Percentiles rank a stretch among this genome's conserved stretches.
These are phyloP conservation scores for Leuciscus waleckii DNA, from an alignment of 2,797 vertebrate species.

Conservation along the genomic window DNA sequence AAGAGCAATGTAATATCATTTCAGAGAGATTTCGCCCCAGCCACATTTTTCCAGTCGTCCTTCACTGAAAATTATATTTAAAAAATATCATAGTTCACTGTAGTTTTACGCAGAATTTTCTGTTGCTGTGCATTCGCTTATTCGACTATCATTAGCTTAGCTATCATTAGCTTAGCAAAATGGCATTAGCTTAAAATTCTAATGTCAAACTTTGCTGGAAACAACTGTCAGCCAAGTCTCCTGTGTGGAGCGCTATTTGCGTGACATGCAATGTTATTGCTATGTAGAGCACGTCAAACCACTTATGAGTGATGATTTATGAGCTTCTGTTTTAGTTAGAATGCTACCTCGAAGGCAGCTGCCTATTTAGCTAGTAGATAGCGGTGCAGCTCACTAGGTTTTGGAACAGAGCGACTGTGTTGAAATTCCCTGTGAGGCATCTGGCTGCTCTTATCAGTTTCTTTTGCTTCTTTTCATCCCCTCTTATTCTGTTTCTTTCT, in stretches of 20 bases:
- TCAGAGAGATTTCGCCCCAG: neutral
- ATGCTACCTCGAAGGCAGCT: slow-evolving; percentile 1
- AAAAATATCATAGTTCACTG: neutral
- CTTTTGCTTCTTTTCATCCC: neutral
- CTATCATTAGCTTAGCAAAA: too few relatives aligned
- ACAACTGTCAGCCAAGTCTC: neutral
- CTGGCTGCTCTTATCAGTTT: slow-evolving; percentile 18
- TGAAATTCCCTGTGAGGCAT: slow-evolving; percentile 29
- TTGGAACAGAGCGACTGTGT: neutral
- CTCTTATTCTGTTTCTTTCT: slow-evolving; percentile 12
- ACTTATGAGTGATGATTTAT: slow-evolving; percentile 4
- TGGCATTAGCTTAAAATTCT: neutral
- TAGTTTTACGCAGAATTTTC: neutral
- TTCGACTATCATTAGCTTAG: neutral
- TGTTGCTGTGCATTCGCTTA: neutral
- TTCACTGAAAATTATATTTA: neutral
- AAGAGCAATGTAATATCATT: neutral
- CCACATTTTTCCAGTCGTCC: too few relatives aligned
- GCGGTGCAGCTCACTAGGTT: neutral
- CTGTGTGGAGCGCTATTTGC: neutral
- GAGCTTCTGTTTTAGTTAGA: slow-evolving; percentile 13
- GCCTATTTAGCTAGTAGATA: neutral
- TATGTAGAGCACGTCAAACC: neutral
- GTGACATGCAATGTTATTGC: neutral
- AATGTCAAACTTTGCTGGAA: neutral